These are phyloP conservation scores for Pseudoatta argentina DNA, from an alignment of 1,140 invertebrate genomes.

Conservation along the genomic window DNA sequence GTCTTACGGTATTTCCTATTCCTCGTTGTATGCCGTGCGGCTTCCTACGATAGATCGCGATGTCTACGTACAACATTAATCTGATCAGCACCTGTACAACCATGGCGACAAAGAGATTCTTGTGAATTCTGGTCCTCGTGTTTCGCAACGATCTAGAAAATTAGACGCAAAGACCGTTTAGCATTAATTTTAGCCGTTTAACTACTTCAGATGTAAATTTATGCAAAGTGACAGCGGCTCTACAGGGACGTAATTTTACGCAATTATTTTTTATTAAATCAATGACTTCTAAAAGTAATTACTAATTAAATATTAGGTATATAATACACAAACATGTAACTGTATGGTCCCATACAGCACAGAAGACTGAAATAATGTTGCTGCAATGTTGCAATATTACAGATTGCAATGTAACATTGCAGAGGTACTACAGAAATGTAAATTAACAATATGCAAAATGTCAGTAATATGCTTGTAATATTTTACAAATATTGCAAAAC, in stretches of 20 bases:
- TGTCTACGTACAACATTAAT: slow-evolving; percentile 94
- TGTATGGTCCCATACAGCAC: no score
- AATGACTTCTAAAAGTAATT: not conserved
- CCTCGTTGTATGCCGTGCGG: slow-evolving; percentile 82
- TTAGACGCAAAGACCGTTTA: not conserved
- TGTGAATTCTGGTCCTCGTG: slow-evolving; percentile 95
- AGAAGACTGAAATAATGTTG: no score
- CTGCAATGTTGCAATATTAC: no score
- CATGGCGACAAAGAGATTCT: slow-evolving; percentile 95
- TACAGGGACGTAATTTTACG: not conserved
- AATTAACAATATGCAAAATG: no score
- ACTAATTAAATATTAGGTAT: not conserved
- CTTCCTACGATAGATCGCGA: slow-evolving; percentile 87
- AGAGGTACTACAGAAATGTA: no score
- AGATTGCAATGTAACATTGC: no score
- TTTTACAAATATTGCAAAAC: no score
- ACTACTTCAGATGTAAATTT: not conserved
- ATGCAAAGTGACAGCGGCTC: not conserved
- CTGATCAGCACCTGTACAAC: slow-evolving; percentile 94
- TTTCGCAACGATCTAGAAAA: slow-evolving; percentile 91
- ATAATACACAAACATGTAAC: not conserved
- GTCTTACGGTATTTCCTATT: slow-evolving; percentile 93
- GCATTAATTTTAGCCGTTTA: not conserved
- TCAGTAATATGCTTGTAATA: no score
- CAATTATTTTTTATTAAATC: slow-evolving; percentile 6